These are phyloP conservation scores for Agonopterix subpropinquella DNA, from an alignment of 2,888 invertebrate genomes.

Conservation along the genomic window DNA sequence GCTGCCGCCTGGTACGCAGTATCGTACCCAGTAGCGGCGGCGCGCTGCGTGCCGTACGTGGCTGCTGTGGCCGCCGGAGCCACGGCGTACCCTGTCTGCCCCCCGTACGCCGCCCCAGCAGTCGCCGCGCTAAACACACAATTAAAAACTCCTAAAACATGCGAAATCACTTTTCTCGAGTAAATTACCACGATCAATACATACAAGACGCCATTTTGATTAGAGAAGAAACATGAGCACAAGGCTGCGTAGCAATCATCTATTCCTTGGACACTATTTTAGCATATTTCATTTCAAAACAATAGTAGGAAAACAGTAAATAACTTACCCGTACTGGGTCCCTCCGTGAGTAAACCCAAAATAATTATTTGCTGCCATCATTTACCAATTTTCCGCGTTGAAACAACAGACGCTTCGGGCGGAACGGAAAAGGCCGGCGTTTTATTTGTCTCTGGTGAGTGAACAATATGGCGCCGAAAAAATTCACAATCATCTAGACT, in stretches of 20 bases:
- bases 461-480: constrained; percentile 31
- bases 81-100: constrained; percentile 90
- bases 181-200: constrained; percentile 50
- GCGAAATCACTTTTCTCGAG: constrained; percentile 14
- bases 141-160: constrained; percentile 17
- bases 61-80: constrained; percentile 88
- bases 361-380: constrained; percentile 95
- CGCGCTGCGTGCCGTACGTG: constrained; percentile 88
- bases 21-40: constrained; percentile 87
- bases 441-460: constrained; percentile 48
- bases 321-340: constrained; percentile 91
- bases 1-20: constrained; percentile 89
- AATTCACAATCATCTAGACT: too few species aligned
- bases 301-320: constrained; percentile 12
- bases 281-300: not conserved
- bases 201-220: constrained; percentile 67
- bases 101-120: constrained; percentile 88
- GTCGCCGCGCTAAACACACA: constrained; percentile 77
- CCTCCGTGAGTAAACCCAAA: constrained; percentile 96
- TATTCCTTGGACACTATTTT: constrained; percentile 2
- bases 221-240: constrained; percentile 53
- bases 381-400: constrained; percentile 65
- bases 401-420: constrained; percentile 62
- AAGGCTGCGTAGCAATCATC: constrained; percentile 38
- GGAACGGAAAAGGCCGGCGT: constrained; percentile 63